phyloP scores from a whole-genome alignment of 2,113 vertebrate genomes.

The Falcunculus frontatus region DNA sequence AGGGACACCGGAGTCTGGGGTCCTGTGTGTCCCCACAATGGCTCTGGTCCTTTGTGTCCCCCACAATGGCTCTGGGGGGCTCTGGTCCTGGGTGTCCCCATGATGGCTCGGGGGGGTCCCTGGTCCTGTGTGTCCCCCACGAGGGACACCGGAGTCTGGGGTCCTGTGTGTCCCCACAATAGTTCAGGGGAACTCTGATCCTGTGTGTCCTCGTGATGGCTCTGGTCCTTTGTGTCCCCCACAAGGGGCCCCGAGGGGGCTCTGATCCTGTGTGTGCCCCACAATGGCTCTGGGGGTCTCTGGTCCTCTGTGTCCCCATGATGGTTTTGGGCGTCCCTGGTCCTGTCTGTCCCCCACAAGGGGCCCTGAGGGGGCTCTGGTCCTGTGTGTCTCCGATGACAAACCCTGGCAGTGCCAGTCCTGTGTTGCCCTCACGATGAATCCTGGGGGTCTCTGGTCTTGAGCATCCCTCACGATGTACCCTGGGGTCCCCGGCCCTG shows the following conservation, averaged over 20 bases:
- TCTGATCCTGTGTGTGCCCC: neutral
- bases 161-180: neutral
- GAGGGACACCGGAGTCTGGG: no score
- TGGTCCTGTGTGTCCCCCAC: neutral
- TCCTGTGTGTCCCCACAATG: neutral
- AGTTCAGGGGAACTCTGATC: no score
- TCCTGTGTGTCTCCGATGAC: neutral
- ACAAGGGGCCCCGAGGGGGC: fast-evolving
- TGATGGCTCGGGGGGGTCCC: neutral
- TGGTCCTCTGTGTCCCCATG: neutral
- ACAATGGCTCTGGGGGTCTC: no score
- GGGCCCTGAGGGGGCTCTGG: no score
- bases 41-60: neutral
- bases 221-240: neutral
- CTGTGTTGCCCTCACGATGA: neutral
- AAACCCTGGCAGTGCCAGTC: neutral
- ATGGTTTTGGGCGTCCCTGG: neutral
- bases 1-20: no score
- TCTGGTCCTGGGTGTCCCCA: neutral
- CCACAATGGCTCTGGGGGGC: no score
- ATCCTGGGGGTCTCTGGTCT: neutral
- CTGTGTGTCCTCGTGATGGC: neutral
- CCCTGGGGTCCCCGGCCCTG: neutral
- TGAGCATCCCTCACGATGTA: neutral
- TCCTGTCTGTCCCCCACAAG: neutral